Percentiles rank a stretch among this genome's conserved stretches.
phyloP scores from a whole-genome alignment of 2,797 vertebrate genomes.

The Psittacula derbiana region DNA sequence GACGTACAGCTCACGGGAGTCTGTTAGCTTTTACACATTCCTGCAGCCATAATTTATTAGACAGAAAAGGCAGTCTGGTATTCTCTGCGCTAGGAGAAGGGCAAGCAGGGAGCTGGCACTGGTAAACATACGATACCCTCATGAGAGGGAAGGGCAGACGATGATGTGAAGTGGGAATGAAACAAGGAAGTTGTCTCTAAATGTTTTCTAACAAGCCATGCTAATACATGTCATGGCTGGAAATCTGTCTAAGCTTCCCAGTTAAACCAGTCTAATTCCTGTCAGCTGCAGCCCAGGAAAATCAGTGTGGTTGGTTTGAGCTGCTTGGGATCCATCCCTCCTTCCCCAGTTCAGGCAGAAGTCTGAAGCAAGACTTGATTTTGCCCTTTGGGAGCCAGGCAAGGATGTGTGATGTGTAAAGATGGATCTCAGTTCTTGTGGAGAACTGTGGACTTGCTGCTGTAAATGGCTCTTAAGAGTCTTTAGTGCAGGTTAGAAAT shows the following conservation, averaged over 20 bases:
- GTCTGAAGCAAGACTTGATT: background rate
- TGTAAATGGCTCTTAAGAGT: background rate
- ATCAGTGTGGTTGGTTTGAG: background rate
- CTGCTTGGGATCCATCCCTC: background rate
- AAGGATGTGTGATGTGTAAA: background rate
- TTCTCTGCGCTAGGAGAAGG: background rate
- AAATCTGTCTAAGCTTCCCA: background rate
- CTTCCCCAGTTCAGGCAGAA: background rate
- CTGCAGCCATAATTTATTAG: background rate
- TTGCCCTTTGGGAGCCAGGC: background rate
- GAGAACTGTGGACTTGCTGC: background rate
- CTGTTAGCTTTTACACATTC: background rate
- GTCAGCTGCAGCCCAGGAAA: background rate
- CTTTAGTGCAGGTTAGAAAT: background rate
- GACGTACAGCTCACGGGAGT: background rate
- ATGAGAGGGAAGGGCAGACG: background rate
- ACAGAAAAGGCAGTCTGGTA: background rate
- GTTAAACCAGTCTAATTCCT: background rate
- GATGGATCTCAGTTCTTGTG: background rate
- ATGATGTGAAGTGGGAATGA: background rate
- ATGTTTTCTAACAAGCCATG: background rate
- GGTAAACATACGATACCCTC: background rate
- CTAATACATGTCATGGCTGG: background rate
- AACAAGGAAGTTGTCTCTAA: background rate
- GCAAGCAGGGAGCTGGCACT: background rate